phyloP scores from a whole-genome alignment of 2,113 vertebrate genomes.

The Malaclemys terrapin region DNA sequence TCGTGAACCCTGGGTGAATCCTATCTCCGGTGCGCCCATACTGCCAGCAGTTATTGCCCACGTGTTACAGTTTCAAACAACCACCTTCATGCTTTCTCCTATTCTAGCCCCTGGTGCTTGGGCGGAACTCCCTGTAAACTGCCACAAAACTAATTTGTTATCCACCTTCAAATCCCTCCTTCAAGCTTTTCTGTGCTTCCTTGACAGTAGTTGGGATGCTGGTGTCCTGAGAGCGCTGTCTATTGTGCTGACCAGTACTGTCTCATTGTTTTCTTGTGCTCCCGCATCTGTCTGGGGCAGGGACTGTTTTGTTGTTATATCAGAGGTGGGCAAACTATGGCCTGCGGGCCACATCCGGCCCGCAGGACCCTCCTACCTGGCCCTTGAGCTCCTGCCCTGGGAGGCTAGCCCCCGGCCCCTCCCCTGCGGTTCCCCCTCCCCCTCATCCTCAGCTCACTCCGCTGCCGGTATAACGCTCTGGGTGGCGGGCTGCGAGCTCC shows the following conservation, averaged over 20 bases:
- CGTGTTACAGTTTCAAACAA: background rate
- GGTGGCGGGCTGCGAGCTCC: too few species aligned
- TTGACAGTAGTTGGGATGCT: background rate
- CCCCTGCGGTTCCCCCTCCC: too few species aligned
- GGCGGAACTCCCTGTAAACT: background rate
- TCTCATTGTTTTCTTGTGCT: background rate
- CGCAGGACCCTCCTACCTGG: too few species aligned
- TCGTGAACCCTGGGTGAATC: background rate
- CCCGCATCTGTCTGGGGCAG: background rate
- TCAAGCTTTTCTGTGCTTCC: background rate
- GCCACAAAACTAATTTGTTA: background rate
- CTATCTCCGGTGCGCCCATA: background rate
- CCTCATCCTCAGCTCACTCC: too few species aligned
- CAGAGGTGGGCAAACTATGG: too few species aligned
- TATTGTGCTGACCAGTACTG: background rate
- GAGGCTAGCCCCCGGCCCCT: too few species aligned
- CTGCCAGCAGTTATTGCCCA: accelerated
- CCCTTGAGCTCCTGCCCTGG: too few species aligned
- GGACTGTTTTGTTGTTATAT: background rate
- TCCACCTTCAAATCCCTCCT: background rate
- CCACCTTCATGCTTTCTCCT: background rate
- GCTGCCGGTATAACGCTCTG: too few species aligned
- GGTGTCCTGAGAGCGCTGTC: background rate
- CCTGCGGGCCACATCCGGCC: too few species aligned
- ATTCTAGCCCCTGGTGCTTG: background rate